A percentile compares a stretch with the other conserved stretches of the same genome.
Evolutionary conservation across 2,797 vertebrate genomes (phyloP).

Genomic region (Phrynocephalus vlangalii): DNA sequence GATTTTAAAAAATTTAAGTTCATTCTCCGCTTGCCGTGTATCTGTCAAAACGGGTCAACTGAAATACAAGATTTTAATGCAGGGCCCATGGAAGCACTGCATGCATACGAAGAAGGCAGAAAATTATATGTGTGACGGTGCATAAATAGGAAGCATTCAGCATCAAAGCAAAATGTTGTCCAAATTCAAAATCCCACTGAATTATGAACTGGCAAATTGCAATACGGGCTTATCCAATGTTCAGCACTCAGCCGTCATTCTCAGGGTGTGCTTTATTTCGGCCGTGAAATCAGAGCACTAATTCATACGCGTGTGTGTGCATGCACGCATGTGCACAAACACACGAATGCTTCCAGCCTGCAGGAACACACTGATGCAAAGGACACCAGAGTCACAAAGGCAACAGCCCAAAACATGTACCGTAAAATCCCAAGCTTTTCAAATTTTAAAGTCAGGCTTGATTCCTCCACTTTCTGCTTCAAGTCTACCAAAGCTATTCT

Average conservation of each 20-base stretch:
- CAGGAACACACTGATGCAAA: background rate
- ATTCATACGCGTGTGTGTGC: background rate
- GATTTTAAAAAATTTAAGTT: background rate
- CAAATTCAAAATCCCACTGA: conserved; percentile 1
- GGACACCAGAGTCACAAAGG: background rate
- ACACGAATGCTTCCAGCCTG: background rate
- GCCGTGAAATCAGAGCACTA: background rate
- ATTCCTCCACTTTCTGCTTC: background rate
- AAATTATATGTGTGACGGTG: too few species aligned
- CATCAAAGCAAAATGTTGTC: background rate
- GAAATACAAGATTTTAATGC: background rate
- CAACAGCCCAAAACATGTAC: background rate
- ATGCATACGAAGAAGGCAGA: background rate
- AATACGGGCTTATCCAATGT: background rate
- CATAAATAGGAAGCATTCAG: background rate
- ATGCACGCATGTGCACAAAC: background rate
- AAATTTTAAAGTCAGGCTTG: background rate
- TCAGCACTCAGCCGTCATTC: background rate
- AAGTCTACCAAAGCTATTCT: background rate
- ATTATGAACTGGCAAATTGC: background rate
- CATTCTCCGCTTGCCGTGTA: background rate
- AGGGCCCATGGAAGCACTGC: background rate
- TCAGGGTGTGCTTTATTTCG: background rate
- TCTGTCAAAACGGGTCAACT: background rate
- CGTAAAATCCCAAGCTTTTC: background rate